These are phyloP conservation scores for Callaeas wilsoni DNA, from an alignment of 2,113 vertebrate genomes.

Conservation along the genomic window DNA sequence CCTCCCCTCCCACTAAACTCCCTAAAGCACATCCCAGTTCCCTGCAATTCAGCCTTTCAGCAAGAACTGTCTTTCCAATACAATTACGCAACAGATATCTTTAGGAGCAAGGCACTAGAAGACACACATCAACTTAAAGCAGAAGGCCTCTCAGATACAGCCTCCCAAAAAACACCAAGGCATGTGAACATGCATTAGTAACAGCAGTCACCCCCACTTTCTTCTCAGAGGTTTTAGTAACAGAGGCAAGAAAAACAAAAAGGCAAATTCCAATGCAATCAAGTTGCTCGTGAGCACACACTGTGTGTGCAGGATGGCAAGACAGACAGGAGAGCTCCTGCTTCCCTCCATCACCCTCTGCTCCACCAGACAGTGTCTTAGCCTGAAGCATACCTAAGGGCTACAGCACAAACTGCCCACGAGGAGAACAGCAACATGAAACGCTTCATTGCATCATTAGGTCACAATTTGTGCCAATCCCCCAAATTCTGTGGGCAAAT, in stretches of 20 bases:
- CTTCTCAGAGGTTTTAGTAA: neutral
- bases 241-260: neutral
- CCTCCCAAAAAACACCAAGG: neutral
- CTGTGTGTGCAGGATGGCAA: neutral
- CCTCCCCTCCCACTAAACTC: neutral
- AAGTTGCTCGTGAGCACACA: neutral
- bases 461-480: conserved; percentile 28
- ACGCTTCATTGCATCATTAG: conserved; percentile 49
- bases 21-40: neutral
- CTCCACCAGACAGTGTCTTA: conserved; percentile 10
- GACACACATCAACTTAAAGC: neutral
- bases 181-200: neutral
- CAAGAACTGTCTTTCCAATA: neutral
- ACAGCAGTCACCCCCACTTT: neutral
- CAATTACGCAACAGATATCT: neutral
- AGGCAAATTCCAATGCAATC: neutral
- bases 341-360: neutral
- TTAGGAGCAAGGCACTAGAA: neutral
- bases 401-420: conserved; percentile 24
- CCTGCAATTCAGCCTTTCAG: neutral
- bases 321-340: neutral
- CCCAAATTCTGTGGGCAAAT: neutral
- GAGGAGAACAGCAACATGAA: conserved; percentile 43
- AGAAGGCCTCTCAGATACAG: neutral
- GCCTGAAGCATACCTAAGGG: conserved; percentile 29